Conservation (phyloP, 1,140 invertebrate species). For the Polyergus mexicanus region DNA sequence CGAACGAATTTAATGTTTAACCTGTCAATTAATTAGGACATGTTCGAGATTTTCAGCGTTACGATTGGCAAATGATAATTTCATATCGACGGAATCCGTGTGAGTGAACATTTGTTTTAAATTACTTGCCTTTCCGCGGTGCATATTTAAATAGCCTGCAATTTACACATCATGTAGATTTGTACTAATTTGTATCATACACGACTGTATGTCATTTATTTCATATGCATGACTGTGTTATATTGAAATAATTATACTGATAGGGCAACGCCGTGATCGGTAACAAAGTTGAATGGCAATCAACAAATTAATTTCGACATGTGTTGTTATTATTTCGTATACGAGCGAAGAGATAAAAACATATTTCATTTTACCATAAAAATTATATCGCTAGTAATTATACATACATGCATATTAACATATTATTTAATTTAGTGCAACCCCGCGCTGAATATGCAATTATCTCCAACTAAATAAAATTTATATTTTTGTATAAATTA, state of each 20-base stretch:
- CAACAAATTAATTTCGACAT: conserved; percentile 52
- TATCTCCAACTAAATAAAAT: background rate
- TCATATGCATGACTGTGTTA: conserved; percentile 20
- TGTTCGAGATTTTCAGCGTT: conserved; percentile 49
- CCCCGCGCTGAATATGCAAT: background rate
- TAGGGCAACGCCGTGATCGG: conserved; percentile 36
- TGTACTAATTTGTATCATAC: conserved; percentile 52
- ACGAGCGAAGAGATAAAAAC: conserved; percentile 12
- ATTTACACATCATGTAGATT: conserved; percentile 51
- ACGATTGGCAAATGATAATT: conserved; percentile 53
- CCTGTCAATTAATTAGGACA: conserved; percentile 54
- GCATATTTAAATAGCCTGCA: conserved; percentile 59
- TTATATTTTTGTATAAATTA: conserved; percentile 16
- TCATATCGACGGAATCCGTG: conserved; percentile 15
- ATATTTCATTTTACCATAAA: conserved; percentile 40
- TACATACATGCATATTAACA: conserved; percentile 19
- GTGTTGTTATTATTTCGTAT: conserved; percentile 44
- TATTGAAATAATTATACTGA: conserved; percentile 61
- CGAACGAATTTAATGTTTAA: conserved; percentile 47
- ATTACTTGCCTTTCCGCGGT: conserved; percentile 55
- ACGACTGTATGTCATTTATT: background rate
- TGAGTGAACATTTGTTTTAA: conserved; percentile 60
- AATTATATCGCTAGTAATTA: conserved; percentile 52
- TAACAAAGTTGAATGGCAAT: conserved; percentile 48
- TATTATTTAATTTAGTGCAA: conserved; percentile 44